These are phyloP conservation scores for Camponotus pennsylvanicus DNA, from an alignment of 1,140 invertebrate species.

Conservation along the genomic window DNA sequence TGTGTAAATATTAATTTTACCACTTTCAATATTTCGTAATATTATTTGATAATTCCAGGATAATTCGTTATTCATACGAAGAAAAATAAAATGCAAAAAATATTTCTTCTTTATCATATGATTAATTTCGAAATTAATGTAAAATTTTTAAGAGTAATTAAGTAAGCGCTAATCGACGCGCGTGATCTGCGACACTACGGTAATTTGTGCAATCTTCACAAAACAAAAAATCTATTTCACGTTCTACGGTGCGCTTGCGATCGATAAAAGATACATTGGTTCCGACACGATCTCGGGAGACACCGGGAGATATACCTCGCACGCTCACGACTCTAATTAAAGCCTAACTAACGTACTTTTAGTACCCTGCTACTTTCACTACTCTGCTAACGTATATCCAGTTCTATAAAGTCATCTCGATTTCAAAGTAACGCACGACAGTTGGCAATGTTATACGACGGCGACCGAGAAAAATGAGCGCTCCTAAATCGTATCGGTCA, in stretches of 20 bases:
- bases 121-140: neutral
- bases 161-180: neutral
- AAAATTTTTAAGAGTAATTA: neutral
- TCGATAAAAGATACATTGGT: constrained; percentile 54
- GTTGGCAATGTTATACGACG: constrained; percentile 29
- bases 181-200: neutral
- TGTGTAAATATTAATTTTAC: neutral
- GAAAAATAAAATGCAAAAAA: neutral
- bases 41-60: neutral
- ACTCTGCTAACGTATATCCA: neutral
- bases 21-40: neutral
- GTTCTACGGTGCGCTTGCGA: neutral
- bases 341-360: constrained; percentile 43
- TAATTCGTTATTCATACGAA: neutral
- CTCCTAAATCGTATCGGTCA: constrained; percentile 77
- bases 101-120: neutral
- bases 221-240: neutral
- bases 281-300: constrained; percentile 17
- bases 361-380: neutral
- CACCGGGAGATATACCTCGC: constrained; percentile 19
- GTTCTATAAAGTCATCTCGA: constrained; percentile 50
- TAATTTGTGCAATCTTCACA: constrained; percentile 15
- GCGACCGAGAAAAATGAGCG: constrained; percentile 71
- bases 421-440: constrained; percentile 49
- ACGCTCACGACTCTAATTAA: constrained; percentile 48